A percentile compares a stretch with the other conserved stretches of the same genome.
Conservation (phyloP, 1,140 invertebrate genomes). For the Bombyx mori region ASM3026992v2 NC_085110.1:10951001-10951500, state of each 20-base stretch:
- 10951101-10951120: slow-evolving; percentile 57
- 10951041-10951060: slow-evolving; percentile 50
- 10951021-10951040: slow-evolving; percentile 42
- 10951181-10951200: slow-evolving; percentile 43
- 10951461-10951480: slow-evolving; percentile 49
- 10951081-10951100: slow-evolving; percentile 59
- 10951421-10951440: slow-evolving; percentile 34
- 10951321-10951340: slow-evolving; percentile 53
- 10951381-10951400: slow-evolving; percentile 59
- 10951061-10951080: slow-evolving; percentile 51
- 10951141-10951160: slow-evolving; percentile 44
- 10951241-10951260: slow-evolving; percentile 40
- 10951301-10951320: slow-evolving; percentile 46
- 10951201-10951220: slow-evolving; percentile 43
- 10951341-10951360: slow-evolving; percentile 38
- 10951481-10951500: slow-evolving; percentile 55
- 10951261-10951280: slow-evolving; percentile 51
- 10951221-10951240: slow-evolving; percentile 43
- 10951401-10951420: slow-evolving; percentile 52
- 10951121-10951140: slow-evolving; percentile 51
- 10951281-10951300: slow-evolving; percentile 33
- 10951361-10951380: slow-evolving; percentile 54
- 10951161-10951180: slow-evolving; percentile 50
- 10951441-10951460: slow-evolving; percentile 42
- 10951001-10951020: slow-evolving; percentile 58